phyloP scores from a whole-genome alignment of 1,140 invertebrate genomes.

The Theocolax elegans region DNA sequence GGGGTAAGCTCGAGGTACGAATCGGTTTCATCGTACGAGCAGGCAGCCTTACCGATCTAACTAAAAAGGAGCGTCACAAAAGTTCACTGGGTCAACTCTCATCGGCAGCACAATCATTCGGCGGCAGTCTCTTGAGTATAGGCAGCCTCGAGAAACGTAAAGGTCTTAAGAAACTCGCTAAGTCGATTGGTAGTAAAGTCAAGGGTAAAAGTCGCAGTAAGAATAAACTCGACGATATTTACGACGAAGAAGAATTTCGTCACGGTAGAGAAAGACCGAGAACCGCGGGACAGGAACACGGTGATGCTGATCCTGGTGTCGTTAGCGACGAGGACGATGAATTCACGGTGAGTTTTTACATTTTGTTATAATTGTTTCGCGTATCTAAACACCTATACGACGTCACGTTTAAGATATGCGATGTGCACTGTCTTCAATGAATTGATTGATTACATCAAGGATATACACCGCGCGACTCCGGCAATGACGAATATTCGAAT shows the following conservation, averaged over 20 bases:
- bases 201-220: conserved; percentile 73
- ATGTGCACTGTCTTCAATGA: too few species aligned
- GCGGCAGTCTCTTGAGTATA: conserved; percentile 87
- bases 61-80: conserved; percentile 88
- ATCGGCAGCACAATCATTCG: conserved; percentile 80
- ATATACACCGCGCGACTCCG: too few species aligned
- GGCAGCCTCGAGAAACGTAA: conserved; percentile 86
- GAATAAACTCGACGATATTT: conserved; percentile 70
- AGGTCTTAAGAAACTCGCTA: conserved; percentile 85
- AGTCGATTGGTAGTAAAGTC: conserved; percentile 82
- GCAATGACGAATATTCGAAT: too few species aligned
- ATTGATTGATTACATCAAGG: too few species aligned
- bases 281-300: conserved; percentile 70
- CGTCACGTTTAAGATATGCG: too few species aligned
- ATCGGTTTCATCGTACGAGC: conserved; percentile 90
- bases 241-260: conserved; percentile 55
- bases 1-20: conserved; percentile 91
- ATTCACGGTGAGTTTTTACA: conserved; percentile 81
- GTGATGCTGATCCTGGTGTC: conserved; percentile 87
- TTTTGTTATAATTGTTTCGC: too few species aligned
- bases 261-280: conserved; percentile 5
- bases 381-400: too few species aligned
- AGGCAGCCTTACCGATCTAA: conserved; percentile 83
- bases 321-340: conserved; percentile 91
- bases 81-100: conserved; percentile 82